Evolutionary conservation across 2,888 invertebrate species (phyloP).

Genomic region (Pandemis heparana): DNA sequence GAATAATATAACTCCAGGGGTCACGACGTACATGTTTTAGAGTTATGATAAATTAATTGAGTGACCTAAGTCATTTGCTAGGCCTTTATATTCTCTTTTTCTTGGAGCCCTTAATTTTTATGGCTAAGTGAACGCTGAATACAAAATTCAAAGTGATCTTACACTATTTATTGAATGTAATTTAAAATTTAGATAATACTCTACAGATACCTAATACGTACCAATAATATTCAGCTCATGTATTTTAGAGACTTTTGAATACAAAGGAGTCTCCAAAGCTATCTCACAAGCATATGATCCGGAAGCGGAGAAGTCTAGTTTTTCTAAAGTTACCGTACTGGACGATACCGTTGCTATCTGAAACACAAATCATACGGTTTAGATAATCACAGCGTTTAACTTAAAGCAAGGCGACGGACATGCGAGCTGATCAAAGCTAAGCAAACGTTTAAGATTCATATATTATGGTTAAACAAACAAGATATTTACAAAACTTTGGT

Average conservation of each 20-base stretch:
- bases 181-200: not conserved
- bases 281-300: constrained; percentile 94
- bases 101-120: not conserved
- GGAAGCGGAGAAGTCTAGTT: constrained; percentile 91
- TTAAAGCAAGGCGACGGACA: not conserved
- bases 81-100: constrained; percentile 3
- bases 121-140: not conserved
- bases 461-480: not conserved
- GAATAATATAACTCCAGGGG: constrained; percentile 9
- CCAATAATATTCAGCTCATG: constrained; percentile 93
- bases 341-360: constrained; percentile 73
- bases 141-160: not conserved
- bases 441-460: not conserved
- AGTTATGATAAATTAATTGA: constrained; percentile 14
- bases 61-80: constrained; percentile 2
- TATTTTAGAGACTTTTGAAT: constrained; percentile 91
- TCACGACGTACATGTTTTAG: constrained; percentile 12
- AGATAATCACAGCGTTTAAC: not conserved
- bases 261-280: constrained; percentile 92
- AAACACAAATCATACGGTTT: constrained; percentile 37
- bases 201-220: constrained; percentile 80
- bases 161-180: not conserved
- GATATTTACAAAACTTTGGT: not conserved
- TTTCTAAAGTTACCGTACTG: constrained; percentile 87
- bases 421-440: not conserved